Evolutionary conservation across 2,888 invertebrate genomes (phyloP).

Genomic region (Ecliptopera silaceata): DNA sequence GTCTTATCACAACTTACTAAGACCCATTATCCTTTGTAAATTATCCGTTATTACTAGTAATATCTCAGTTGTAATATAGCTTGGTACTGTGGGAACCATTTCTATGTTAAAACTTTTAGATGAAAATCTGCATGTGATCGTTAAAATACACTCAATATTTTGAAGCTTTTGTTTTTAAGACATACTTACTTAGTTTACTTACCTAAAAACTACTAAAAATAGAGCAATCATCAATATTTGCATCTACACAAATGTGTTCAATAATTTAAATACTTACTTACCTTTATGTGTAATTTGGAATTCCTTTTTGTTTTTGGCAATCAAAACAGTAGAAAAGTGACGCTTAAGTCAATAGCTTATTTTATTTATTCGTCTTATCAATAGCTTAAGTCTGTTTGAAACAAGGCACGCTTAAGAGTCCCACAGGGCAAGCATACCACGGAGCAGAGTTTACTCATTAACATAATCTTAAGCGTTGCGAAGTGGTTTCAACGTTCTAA

Average conservation of each 20-base stretch:
- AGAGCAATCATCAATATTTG: too few species aligned
- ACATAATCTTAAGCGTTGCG: slow-evolving; percentile 60
- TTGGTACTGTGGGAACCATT: slow-evolving; percentile 37
- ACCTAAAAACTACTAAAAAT: too few species aligned
- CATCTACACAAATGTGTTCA: too few species aligned
- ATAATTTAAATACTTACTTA: too few species aligned
- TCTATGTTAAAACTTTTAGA: slow-evolving; percentile 17
- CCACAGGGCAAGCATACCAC: slow-evolving; percentile 1
- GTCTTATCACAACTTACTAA: slow-evolving; percentile 42
- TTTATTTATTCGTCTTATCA: too few species aligned
- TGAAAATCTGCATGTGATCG: slow-evolving; percentile 15
- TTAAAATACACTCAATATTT: neutral
- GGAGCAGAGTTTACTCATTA: slow-evolving; percentile 46
- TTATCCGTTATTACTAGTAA: slow-evolving; percentile 45
- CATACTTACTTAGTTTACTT: too few species aligned
- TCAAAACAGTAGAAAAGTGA: too few species aligned
- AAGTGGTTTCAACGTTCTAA: slow-evolving; percentile 50
- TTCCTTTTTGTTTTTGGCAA: too few species aligned
- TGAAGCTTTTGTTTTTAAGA: too few species aligned
- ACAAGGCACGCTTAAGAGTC: neutral
- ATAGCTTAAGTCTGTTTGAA: neutral
- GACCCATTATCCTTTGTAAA: slow-evolving; percentile 39
- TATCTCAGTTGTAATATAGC: slow-evolving; percentile 40
- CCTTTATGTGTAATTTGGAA: too few species aligned
- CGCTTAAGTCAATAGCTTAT: too few species aligned